Evolutionary conservation across 1,140 invertebrate genomes (phyloP), one percentile per base, ranked within the genome.

Genomic region (Drosophila micromelanica): DNA sequence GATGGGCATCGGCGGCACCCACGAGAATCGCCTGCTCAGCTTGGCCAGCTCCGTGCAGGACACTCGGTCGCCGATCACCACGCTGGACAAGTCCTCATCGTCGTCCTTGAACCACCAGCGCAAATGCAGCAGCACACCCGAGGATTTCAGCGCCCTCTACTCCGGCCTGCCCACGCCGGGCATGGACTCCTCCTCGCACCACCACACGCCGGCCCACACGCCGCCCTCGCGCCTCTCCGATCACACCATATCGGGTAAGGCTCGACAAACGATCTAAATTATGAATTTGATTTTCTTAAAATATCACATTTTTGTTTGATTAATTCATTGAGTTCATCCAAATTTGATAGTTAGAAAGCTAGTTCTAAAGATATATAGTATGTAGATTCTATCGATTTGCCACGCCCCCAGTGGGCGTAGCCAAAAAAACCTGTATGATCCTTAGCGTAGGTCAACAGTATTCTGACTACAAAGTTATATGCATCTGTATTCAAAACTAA

Each of bases 101-200:
- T 86, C 80, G 3, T 81, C 81, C 63, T 72, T 90, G 6, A 90
- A 91, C 55, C 94, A 95, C 79, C 95, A 95, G 82, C 93, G 96
- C 56, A 96, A 96, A 92, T 96, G 96, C 91, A 95, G 94, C 92
- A 96, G 95, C 3, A 96, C 96, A 35, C 96, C 96, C 40, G 96
- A 96, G 91, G 96, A 97, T 91, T 97, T 97, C 91, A 95, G 95
- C 13, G 94, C 95, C 5, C 92, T 97, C 54, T 97, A 97, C 80
- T 94, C 94, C 23, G 94, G 95, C 49, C 71, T 94, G 64, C 92
- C 93, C 49, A 93, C 91, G 64, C 89, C 91, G 40, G 91, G 91
- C 68, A 91, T 92, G 76, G 91, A 92, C 67, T 87, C 91, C 20
- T 91, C 91, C 38, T 92, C 93, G 40, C 93, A 93, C 69, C 92